A percentile compares a stretch with the other conserved stretches of the same genome.
phyloP scores from a whole-genome alignment of 23 tunicate species.

The Phallusia fumigata region DNA sequence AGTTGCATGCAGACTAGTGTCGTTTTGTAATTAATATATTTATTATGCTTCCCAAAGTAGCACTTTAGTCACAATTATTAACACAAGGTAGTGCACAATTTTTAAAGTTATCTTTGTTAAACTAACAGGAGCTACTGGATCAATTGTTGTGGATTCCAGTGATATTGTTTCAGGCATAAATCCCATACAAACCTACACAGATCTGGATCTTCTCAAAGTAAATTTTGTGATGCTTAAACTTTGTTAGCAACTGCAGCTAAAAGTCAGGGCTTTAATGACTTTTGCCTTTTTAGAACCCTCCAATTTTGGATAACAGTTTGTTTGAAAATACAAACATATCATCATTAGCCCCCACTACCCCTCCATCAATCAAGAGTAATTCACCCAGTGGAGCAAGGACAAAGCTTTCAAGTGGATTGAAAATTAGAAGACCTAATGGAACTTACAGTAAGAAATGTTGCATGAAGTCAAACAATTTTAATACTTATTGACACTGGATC shows the following conservation, averaged over 20 bases:
- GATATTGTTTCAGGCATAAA: background rate
- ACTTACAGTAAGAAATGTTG: background rate
- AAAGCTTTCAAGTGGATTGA: background rate
- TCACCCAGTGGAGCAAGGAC: background rate
- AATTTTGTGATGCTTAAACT: background rate
- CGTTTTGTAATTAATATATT: no score
- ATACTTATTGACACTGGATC: no score
- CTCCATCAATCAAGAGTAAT: background rate
- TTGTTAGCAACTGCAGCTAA: no score
- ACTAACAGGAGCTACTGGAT: no score
- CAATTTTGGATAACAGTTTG: conserved; percentile 24
- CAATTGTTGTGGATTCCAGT: background rate
- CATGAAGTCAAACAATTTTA: no score
- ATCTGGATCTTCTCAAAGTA: background rate
- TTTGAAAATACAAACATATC: conserved; percentile 45
- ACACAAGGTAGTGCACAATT: background rate
- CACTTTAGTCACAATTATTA: no score
- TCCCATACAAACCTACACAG: background rate
- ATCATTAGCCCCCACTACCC: conserved; percentile 9
- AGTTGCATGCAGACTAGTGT: background rate
- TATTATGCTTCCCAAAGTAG: no score
- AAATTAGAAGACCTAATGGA: background rate
- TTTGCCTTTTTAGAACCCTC: conserved; percentile 10
- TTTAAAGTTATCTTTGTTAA: no score
- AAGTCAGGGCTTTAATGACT: background rate